These are phyloP conservation scores for Corbicula japonica DNA, from an alignment of 2,888 invertebrate species.

Conservation along the genomic window DNA sequence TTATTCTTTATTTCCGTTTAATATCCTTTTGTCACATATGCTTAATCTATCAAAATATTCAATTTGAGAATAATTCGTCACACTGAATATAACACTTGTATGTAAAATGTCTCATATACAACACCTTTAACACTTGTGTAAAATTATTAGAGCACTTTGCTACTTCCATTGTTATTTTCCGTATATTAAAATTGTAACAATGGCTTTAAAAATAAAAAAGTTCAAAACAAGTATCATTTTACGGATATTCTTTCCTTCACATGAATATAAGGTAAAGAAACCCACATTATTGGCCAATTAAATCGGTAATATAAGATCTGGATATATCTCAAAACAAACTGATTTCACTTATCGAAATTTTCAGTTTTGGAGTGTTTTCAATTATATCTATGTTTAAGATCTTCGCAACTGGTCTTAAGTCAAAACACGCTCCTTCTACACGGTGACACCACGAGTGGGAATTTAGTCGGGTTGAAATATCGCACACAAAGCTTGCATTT, in stretches of 20 bases:
- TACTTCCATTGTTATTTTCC: conserved; percentile 3
- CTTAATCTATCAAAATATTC: conserved; percentile 33
- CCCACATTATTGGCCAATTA: conserved; percentile 20
- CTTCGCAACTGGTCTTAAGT: conserved; percentile 9
- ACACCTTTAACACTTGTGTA: conserved; percentile 9
- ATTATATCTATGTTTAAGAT: conserved; percentile 10
- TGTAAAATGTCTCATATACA: too few relatives aligned
- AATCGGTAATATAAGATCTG: conserved; percentile 24
- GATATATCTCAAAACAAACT: background rate
- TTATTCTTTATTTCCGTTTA: background rate
- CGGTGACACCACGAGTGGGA: too few relatives aligned
- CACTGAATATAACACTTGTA: too few relatives aligned
- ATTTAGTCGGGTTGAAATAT: too few relatives aligned
- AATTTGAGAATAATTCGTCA: background rate
- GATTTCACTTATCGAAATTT: conserved; percentile 31
- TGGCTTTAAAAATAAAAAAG: conserved; percentile 6
- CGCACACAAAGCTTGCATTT: too few relatives aligned
- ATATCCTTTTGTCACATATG: background rate
- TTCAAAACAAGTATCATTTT: conserved; percentile 31
- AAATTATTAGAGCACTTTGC: conserved; percentile 23
- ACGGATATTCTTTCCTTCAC: conserved; percentile 9
- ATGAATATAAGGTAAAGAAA: conserved; percentile 10
- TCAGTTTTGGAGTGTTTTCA: conserved; percentile 29
- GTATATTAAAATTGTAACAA: background rate
- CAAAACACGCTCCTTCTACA: conserved; percentile 22